Conservation (phyloP, 1,140 invertebrate species). For the Grapholita molesta region DNA sequence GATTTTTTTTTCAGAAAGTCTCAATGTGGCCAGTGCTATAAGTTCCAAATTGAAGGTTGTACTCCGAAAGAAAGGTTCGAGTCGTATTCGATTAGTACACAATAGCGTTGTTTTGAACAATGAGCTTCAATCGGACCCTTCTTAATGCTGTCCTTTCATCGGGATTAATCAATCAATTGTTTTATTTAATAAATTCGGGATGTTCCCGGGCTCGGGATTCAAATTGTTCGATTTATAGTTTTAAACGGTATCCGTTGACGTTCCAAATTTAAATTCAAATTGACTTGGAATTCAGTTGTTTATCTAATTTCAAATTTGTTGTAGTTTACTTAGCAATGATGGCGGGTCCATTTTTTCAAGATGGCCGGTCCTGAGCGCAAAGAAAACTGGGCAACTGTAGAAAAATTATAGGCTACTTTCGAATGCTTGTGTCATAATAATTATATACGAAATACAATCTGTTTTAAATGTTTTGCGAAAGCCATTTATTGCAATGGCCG, state of each 20-base stretch:
- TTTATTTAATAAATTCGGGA: conserved; percentile 18
- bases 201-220: conserved; percentile 7
- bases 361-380: no score
- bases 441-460: not conserved
- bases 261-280: conserved; percentile 10
- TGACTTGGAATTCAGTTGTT: not conserved
- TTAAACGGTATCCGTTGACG: conserved; percentile 11
- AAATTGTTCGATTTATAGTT: conserved; percentile 18
- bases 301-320: not conserved
- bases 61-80: conserved; percentile 15
- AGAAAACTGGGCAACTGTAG: no score
- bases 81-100: conserved; percentile 17
- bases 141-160: conserved; percentile 20
- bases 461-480: not conserved
- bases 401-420: no score
- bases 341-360: no score
- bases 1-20: not conserved
- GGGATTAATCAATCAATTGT: conserved; percentile 21
- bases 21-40: conserved; percentile 2
- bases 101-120: conserved; percentile 15
- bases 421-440: not conserved
- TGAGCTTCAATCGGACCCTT: conserved; percentile 17
- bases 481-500: not conserved
- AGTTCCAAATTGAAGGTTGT: conserved; percentile 7
- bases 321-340: no score